Evolutionary conservation across 1,140 invertebrate species (phyloP), one percentile per base, ranked within the genome.

Genomic region (Lanistes nyassanus): DNA sequence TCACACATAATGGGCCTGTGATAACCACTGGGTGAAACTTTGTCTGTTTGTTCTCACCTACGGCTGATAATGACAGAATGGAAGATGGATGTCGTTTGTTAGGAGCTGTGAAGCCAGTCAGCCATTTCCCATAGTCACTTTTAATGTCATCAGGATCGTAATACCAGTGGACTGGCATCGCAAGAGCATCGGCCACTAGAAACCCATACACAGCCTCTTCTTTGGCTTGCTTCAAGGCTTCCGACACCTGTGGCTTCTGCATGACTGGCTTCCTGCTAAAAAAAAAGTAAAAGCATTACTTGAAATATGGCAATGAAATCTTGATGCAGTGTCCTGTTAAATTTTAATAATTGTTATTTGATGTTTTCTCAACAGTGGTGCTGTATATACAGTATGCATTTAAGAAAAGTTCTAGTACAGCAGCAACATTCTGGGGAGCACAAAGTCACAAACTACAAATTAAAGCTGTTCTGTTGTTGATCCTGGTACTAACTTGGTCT

Each of bases 101-200:
- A 29, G 85, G 85, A 26, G 81, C 82, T 26, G 60, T 71, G 72
- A 81, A 87, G 11, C 82, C 82, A n/a, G 77, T 85, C 34, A 87
- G 64, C 85, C 85, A 87, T 3, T 79, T 80, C 60, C 81, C 81
- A 71, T 85, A 87, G 3, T 79, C 80, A 31, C 53, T 26, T 42
- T 84, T 81, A 21, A 87, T 87, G 75, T 87, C 85, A 16, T 70
- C 26, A 13, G 84, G 79, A 65, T 83, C 79, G 56, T 87, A 87
- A 68, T 83, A 87, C 85, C 85, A 87, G 74, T 87, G 85, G 9
- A 86, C 85, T 19, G 85, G 85, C 85, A 87, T 87, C n/a, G 85
- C 76, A 9, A 87, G 16, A 16, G 84, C 79, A 82, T 87, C 85
- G 42, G 83, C 85, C 31, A 83, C 77, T 51, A 82, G 75, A 79